These are phyloP conservation scores for Alouatta palliata DNA, from an alignment of 2,113 vertebrate species.

Conservation along the genomic window DNA sequence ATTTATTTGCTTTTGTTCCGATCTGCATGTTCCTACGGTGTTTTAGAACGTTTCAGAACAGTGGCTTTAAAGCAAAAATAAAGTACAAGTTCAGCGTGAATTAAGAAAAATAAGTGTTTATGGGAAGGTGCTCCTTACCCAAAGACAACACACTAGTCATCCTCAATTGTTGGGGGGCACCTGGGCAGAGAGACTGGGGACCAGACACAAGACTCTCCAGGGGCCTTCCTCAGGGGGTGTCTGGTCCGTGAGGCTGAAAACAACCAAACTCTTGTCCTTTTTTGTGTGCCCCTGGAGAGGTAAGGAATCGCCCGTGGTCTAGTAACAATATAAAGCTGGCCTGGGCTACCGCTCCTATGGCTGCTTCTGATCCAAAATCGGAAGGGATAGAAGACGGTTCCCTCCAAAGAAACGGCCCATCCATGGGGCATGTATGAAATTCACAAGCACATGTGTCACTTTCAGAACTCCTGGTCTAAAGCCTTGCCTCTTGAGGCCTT, in stretches of 20 bases:
- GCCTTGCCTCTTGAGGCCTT: background rate
- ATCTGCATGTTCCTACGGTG: conserved; percentile 45
- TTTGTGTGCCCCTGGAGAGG: background rate
- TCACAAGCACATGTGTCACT: background rate
- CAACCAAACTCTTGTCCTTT: background rate
- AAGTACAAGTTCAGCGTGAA: conserved; percentile 26
- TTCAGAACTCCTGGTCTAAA: background rate
- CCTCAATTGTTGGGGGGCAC: background rate
- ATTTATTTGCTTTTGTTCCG: conserved; percentile 67
- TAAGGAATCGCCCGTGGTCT: background rate
- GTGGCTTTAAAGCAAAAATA: conserved; percentile 46
- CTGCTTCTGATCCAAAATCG: background rate
- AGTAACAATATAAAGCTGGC: background rate
- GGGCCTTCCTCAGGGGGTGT: background rate
- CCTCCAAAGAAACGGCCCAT: background rate
- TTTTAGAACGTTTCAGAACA: conserved; percentile 61
- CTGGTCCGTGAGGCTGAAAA: background rate
- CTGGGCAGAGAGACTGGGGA: background rate
- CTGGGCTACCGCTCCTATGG: background rate
- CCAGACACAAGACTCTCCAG: background rate
- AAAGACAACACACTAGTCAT: background rate
- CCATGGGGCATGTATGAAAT: background rate
- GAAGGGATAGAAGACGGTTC: background rate
- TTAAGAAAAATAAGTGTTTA: conserved; percentile 45
- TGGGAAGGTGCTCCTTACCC: background rate